Evolutionary conservation across 2,113 vertebrate species (phyloP).

Genomic region (Macroglossus sobrinus): DNA sequence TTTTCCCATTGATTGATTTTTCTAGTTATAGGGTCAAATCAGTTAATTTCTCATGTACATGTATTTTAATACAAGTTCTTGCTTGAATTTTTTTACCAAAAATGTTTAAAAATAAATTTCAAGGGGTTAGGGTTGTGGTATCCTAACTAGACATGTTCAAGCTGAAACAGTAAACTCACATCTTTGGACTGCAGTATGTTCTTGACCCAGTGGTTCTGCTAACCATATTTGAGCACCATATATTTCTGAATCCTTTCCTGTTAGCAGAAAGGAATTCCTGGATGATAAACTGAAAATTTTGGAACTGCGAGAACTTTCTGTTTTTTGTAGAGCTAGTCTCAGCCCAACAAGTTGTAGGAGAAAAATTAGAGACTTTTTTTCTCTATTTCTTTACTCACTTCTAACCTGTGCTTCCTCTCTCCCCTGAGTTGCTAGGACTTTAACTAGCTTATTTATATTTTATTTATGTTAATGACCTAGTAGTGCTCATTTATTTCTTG

Average conservation of each 20-base stretch:
- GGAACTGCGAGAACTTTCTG: background rate
- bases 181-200: background rate
- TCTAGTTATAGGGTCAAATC: background rate
- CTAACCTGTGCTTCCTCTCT: background rate
- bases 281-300: background rate
- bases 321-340: background rate
- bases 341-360: background rate
- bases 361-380: background rate
- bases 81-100: background rate
- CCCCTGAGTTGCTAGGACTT: background rate
- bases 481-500: background rate
- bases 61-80: background rate
- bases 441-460: background rate
- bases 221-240: background rate
- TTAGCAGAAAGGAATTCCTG: background rate
- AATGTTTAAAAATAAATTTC: slow-evolving; percentile 31
- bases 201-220: background rate
- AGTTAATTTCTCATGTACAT: background rate
- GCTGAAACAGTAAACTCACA: background rate
- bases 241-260: background rate
- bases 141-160: background rate
- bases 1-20: background rate
- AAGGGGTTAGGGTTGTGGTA: background rate
- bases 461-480: background rate
- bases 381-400: background rate